These are phyloP conservation scores for Linepithema humile DNA, from an alignment of 1,140 invertebrate species.

Conservation along the genomic window DNA sequence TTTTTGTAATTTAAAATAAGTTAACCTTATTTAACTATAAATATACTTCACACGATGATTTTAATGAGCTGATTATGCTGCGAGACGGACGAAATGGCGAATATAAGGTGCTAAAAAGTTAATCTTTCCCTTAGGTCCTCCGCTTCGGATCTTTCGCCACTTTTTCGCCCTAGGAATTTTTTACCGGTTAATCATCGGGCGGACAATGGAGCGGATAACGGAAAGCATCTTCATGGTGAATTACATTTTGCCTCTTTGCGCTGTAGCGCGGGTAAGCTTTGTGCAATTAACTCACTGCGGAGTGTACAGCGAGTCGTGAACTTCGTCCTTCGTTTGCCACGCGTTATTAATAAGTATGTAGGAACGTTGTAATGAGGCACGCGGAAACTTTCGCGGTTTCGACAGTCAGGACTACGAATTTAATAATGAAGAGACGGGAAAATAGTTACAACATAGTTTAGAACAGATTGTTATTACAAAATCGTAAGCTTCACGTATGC, in stretches of 20 bases:
- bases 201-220: slow-evolving; percentile 40
- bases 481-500: background rate
- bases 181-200: slow-evolving; percentile 14
- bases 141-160: background rate
- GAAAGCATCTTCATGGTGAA: slow-evolving; percentile 45
- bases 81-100: background rate
- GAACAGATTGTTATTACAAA: background rate
- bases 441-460: background rate
- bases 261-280: slow-evolving; percentile 7
- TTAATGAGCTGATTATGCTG: no score
- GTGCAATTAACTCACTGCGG: slow-evolving; percentile 35
- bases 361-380: background rate
- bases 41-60: no score
- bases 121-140: no score
- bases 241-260: slow-evolving; percentile 41
- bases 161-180: slow-evolving; percentile 30
- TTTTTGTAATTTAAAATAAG: background rate
- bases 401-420: background rate
- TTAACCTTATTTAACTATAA: background rate
- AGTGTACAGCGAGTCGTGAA: slow-evolving; percentile 15
- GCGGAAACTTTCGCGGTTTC: slow-evolving; percentile 19
- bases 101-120: no score
- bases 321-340: slow-evolving; percentile 23
- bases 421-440: background rate
- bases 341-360: slow-evolving; percentile 46